Evolutionary conservation across 2,888 invertebrate genomes (phyloP).

Genomic region (Melinaea menophilus): DNA sequence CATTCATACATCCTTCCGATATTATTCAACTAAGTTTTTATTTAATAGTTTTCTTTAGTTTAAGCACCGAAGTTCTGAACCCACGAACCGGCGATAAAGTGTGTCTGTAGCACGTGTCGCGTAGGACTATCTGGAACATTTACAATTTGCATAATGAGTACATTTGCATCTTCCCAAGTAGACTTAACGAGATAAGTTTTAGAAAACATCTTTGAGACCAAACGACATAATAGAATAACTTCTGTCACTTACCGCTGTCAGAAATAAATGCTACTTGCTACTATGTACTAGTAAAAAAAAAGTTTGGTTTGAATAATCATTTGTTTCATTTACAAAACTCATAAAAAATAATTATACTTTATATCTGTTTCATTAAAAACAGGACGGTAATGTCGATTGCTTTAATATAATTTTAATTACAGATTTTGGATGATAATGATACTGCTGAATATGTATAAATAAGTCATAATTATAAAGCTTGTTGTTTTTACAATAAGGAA

Average conservation of each 20-base stretch:
- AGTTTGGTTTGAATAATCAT: no score
- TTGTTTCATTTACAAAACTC: no score
- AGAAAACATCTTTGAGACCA: conserved; percentile 6
- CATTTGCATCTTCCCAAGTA: conserved; percentile 3
- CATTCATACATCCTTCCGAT: neutral
- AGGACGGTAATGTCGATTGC: no score
- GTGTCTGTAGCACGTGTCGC: conserved; percentile 12
- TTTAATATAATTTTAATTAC: no score
- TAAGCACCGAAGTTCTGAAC: conserved; percentile 13
- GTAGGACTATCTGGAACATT: conserved; percentile 12
- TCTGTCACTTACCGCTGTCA: neutral
- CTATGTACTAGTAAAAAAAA: no score
- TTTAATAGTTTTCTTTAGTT: neutral
- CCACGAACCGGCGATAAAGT: conserved; percentile 16
- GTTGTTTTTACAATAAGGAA: no score
- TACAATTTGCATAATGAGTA: conserved; percentile 15
- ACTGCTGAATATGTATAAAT: no score
- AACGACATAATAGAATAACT: conserved; percentile 6
- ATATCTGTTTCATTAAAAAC: no score
- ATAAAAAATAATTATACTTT: no score
- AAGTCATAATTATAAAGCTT: no score
- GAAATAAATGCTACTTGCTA: neutral
- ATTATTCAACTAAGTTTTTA: conserved; percentile 1
- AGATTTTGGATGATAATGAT: no score
- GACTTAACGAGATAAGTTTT: conserved; percentile 2